phyloP scores from a whole-genome alignment of 1,140 invertebrate genomes.

The Drosophila athabasca region DNA sequence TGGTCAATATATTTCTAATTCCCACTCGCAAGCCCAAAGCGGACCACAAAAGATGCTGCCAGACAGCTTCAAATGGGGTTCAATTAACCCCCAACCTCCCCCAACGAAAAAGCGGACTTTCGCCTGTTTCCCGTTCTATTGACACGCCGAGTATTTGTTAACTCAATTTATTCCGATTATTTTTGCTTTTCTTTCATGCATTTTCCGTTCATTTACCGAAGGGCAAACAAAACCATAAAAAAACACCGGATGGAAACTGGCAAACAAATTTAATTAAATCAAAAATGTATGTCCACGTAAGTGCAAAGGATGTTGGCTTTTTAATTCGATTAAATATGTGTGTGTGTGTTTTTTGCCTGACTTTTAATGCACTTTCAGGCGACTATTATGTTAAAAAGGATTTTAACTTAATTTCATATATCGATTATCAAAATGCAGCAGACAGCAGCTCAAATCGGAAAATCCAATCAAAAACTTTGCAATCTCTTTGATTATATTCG shows the following conservation, averaged over 20 bases:
- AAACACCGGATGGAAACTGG: slow-evolving; percentile 9
- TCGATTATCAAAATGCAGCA: no score
- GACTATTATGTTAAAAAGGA: no score
- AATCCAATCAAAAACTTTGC: no score
- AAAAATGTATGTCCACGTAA: slow-evolving; percentile 34
- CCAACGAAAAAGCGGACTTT: no score
- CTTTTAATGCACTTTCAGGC: slow-evolving; percentile 7
- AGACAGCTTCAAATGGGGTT: slow-evolving; percentile 19
- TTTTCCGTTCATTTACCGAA: slow-evolving; percentile 55
- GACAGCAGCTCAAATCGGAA: no score
- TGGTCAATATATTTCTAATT: neutral
- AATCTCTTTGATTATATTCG: no score
- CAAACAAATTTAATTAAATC: slow-evolving; percentile 73
- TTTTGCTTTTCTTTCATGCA: slow-evolving; percentile 32
- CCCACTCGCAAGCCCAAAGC: slow-evolving; percentile 22
- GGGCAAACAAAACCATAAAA: neutral
- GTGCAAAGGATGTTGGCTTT: slow-evolving; percentile 36
- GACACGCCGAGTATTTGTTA: slow-evolving; percentile 35
- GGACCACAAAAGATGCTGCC: slow-evolving; percentile 17
- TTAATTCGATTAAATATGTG: slow-evolving; percentile 54
- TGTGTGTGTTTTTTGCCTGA: slow-evolving; percentile 3
- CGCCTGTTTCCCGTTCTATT: slow-evolving; percentile 22
- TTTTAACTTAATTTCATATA: no score
- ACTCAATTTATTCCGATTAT: slow-evolving; percentile 10
- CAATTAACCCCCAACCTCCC: slow-evolving; percentile 37